A percentile compares a stretch with the other conserved stretches of the same genome.
Conservation (phyloP, 2,888 invertebrate genomes). For the Cybosia mesomella region DNA sequence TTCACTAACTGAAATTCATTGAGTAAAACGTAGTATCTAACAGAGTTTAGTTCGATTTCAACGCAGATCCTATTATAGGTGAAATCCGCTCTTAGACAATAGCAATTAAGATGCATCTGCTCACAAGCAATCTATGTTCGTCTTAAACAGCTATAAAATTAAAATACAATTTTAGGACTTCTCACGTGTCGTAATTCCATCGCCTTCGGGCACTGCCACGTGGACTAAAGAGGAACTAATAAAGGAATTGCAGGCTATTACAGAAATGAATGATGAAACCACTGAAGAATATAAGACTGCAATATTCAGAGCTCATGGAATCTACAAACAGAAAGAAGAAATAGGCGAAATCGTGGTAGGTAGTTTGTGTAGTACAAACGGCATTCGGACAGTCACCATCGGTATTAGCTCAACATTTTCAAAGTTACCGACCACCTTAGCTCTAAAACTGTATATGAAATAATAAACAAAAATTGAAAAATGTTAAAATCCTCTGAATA, state of each 20-base stretch:
- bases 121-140: not conserved
- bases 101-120: not conserved
- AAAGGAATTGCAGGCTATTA: conserved; percentile 40
- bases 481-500: no score
- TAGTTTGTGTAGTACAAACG: not conserved
- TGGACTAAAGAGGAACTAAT: conserved; percentile 62
- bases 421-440: no score
- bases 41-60: no score
- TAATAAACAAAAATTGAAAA: no score
- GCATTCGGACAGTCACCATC: not conserved
- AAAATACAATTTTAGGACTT: conserved; percentile 13
- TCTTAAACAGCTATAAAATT: not conserved
- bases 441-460: no score
- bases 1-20: no score
- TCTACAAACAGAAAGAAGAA: conserved; percentile 14
- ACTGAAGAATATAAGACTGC: conserved; percentile 47
- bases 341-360: conserved; percentile 25
- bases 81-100: no score
- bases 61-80: no score
- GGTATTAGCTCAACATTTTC: no score
- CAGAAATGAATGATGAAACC: conserved; percentile 52
- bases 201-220: conserved; percentile 38
- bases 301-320: conserved; percentile 52
- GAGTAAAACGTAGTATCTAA: no score
- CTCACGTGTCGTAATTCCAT: conserved; percentile 45